Conservation (phyloP, 1,140 invertebrate genomes). For the Coenobita brevimanus region DNA sequence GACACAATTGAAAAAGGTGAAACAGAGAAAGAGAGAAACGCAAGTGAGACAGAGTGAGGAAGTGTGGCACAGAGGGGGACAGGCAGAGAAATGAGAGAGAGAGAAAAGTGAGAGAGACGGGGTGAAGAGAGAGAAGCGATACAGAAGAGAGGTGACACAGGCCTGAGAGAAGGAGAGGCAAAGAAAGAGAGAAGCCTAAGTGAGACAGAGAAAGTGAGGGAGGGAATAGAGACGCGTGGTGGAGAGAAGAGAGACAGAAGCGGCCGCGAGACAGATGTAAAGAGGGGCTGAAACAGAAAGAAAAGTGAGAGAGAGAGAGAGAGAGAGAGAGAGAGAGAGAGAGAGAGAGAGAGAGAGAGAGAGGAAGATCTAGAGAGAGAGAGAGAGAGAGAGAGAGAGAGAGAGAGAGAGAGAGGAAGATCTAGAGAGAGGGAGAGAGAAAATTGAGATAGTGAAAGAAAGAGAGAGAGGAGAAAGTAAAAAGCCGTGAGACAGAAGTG, state of each 20-base stretch:
- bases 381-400: neutral
- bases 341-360: conserved; percentile 57
- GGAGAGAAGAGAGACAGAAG: neutral
- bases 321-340: conserved; percentile 40
- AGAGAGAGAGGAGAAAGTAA: neutral
- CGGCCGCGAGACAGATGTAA: neutral
- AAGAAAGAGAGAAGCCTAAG: neutral
- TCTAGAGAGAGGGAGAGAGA: neutral
- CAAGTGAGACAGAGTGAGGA: neutral
- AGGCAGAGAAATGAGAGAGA: neutral
- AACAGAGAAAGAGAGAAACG: no score
- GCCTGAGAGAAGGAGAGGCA: neutral
- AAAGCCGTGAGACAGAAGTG: conserved; percentile 28
- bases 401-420: neutral
- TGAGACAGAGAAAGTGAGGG: neutral
- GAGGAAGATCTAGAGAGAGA: neutral
- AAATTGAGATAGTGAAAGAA: neutral
- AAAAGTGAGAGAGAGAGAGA: neutral
- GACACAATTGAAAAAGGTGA: neutral
- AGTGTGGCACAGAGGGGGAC: neutral
- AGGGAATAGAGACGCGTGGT: no score
- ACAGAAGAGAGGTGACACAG: conserved; percentile 11
- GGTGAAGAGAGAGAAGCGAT: conserved; percentile 4
- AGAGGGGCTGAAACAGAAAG: neutral
- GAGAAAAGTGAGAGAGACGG: neutral